phyloP scores from a whole-genome alignment of 1,140 invertebrate genomes.

The Monomorium pharaonis region DNA sequence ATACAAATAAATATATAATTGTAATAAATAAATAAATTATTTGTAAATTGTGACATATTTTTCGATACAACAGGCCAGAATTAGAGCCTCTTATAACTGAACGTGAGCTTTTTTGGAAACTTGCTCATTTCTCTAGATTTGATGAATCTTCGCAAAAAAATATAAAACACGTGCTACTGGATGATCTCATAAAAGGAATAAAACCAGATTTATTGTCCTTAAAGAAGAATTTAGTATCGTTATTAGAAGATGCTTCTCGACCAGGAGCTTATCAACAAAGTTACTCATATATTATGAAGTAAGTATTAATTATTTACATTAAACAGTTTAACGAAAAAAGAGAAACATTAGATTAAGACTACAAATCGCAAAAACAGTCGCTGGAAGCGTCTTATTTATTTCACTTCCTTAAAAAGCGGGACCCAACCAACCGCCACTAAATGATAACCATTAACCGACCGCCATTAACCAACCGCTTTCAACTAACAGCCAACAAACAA shows the following conservation, averaged over 20 bases:
- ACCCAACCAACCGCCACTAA: too few species aligned
- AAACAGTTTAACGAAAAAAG: too few species aligned
- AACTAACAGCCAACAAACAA: too few species aligned
- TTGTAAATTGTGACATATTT: neutral
- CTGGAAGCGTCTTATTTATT: too few species aligned
- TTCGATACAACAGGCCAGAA: constrained; percentile 76
- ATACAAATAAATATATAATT: constrained; percentile 48
- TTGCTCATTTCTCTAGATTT: constrained; percentile 92
- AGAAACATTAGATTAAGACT: too few species aligned
- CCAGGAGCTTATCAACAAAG: constrained; percentile 92
- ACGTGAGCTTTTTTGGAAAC: constrained; percentile 94
- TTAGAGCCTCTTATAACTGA: constrained; percentile 86
- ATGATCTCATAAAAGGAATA: constrained; percentile 87
- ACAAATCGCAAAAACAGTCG: too few species aligned
- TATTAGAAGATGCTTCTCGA: constrained; percentile 80
- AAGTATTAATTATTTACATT: constrained; percentile 69
- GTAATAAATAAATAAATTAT: too few species aligned
- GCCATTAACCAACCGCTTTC: too few species aligned
- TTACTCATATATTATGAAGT: constrained; percentile 92
- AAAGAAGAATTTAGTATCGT: constrained; percentile 83
- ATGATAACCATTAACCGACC: too few species aligned
- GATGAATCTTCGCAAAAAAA: constrained; percentile 87
- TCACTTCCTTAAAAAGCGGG: too few species aligned
- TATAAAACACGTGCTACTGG: constrained; percentile 87
- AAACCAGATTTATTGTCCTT: constrained; percentile 80